Base-by-base conservation (phyloP, 2,113 vertebrate genomes). In the Lontra canadensis region DNA sequence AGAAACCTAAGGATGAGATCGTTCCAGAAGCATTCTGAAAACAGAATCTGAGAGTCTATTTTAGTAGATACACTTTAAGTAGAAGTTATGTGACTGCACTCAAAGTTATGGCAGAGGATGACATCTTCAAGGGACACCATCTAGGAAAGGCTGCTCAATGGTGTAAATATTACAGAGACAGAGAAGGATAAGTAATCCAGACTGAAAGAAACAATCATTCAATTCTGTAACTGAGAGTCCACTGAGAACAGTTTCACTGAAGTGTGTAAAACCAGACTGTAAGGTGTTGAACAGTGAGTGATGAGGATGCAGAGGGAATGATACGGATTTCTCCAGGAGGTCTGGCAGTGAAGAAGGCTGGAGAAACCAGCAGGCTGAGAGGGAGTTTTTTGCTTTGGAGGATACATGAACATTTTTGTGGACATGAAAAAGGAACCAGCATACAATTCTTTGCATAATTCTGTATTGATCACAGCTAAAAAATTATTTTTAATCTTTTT, bases 311-410 rank as follows among this genome's bases (percentile, higher is more conserved):
- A 63, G 47, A 11, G 71, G 9, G 52, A 42, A 9, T 3, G 39
- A 12, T 9, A 12, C 0, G 18, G 69, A 18, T 36, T 82, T 95
- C 87, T 88, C 36, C 29, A 73, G 17, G 21, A 89, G 73, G 49
- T 13, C 57, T 94, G 95, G 93, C 88, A 97, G 95, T 96, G 81
- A 96, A 81, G 63, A 85, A 93, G 67, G 80, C 90, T 88, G 59
- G 59, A 94, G 87, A 88, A 94, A 78, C 65, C 63, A n/a, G 69
- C 25, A 94, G 79, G 79, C 20, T 44, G 78, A 65, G 18, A 42
- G 65, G 47, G 67, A 57, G 34, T 36, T 83, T 95, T 96, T 67
- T 67, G 59, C 80, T 88, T n/a, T 65, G 44, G 39, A 71, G 21
- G 42, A 74, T n/a, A 94, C 8, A 67, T 1, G 20, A 97, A 23